Conservation (phyloP, 1,140 invertebrate genomes). For the Drosophila ambigua region DNA sequence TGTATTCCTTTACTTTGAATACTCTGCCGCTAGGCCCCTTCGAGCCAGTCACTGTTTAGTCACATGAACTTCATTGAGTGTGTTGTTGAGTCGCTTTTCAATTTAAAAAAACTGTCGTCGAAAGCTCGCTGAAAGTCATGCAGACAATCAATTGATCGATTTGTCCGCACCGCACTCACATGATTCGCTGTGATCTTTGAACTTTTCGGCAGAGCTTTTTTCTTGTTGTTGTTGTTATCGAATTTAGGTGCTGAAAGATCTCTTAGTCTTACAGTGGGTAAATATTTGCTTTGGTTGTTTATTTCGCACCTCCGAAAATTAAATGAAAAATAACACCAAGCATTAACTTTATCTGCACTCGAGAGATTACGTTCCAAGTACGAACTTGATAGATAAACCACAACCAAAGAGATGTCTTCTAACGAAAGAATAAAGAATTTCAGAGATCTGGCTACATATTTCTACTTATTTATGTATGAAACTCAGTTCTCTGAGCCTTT, state of each 20-base stretch:
- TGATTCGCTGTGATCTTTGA: constrained; percentile 54
- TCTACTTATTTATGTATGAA: neutral
- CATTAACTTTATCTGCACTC: constrained; percentile 42
- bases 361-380: constrained; percentile 46
- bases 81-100: constrained; percentile 28
- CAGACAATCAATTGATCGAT: constrained; percentile 52
- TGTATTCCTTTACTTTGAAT: neutral
- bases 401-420: constrained; percentile 11
- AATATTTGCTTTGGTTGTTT: constrained; percentile 14
- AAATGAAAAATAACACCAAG: constrained; percentile 19
- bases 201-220: constrained; percentile 24
- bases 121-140: constrained; percentile 27
- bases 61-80: constrained; percentile 37
- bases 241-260: no score
- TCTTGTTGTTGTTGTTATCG: neutral
- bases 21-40: neutral
- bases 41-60: neutral
- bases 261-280: constrained; percentile 5
- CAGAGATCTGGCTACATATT: neutral
- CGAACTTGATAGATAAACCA: constrained; percentile 36
- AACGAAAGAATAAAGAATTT: neutral
- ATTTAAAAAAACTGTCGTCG: constrained; percentile 32
- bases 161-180: constrained; percentile 26
- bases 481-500: constrained; percentile 17
- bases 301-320: constrained; percentile 41